Evolutionary conservation across 2,797 vertebrate genomes (phyloP).

Genomic region (Brachymystax lenok): DNA sequence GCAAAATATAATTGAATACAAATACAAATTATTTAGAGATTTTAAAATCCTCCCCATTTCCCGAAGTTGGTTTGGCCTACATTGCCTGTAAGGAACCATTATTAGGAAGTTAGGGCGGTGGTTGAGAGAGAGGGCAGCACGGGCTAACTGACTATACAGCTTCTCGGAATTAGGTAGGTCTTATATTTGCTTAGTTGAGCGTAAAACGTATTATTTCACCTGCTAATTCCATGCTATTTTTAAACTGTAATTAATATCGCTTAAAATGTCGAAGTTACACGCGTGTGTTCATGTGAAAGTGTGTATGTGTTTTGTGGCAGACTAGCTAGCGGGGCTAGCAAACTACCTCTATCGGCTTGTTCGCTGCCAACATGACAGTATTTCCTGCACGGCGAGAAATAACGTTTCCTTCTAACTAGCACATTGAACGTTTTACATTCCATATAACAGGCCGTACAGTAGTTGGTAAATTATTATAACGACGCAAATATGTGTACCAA

Average conservation of each 20-base stretch:
- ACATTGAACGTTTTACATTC: background rate
- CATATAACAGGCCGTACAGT: background rate
- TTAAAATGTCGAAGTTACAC: background rate
- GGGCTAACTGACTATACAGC: constrained; percentile 33
- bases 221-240: too few species aligned
- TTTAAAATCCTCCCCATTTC: background rate
- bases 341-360: background rate
- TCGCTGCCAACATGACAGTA: background rate
- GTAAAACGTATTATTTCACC: background rate
- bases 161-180: constrained; percentile 62
- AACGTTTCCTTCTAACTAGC: background rate
- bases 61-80: constrained; percentile 58
- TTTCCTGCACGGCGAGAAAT: background rate
- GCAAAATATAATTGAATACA: background rate
- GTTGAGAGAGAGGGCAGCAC: constrained; percentile 60
- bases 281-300: background rate
- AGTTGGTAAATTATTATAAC: background rate
- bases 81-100: constrained; percentile 45
- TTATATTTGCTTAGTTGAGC: background rate
- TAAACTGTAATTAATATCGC: background rate
- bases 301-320: background rate
- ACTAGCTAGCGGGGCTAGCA: background rate
- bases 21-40: background rate
- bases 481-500: background rate
- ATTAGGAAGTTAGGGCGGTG: constrained; percentile 84